Evolutionary conservation across 2,888 invertebrate genomes (phyloP).

Genomic region (Coecobrya sp.): DNA sequence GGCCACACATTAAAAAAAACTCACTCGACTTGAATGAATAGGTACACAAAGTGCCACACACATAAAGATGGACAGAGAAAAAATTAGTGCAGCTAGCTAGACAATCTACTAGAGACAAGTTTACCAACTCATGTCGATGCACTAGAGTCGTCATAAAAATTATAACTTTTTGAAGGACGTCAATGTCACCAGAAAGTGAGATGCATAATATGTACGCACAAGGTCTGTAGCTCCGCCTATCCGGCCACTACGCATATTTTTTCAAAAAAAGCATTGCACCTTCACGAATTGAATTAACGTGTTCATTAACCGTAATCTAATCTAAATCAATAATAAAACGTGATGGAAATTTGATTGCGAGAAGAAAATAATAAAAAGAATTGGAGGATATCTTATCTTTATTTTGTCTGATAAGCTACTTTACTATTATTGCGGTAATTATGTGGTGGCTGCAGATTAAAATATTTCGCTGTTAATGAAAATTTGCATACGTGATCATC

Average conservation of each 20-base stretch:
- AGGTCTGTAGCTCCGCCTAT: background rate
- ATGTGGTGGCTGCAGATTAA: too few relatives aligned
- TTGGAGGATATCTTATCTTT: too few relatives aligned
- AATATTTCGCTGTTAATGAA: too few relatives aligned
- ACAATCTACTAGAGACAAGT: too few relatives aligned
- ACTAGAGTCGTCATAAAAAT: background rate
- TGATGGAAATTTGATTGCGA: too few relatives aligned
- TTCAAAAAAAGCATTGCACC: background rate
- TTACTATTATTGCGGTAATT: too few relatives aligned
- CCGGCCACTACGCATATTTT: background rate
- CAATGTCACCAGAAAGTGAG: background rate
- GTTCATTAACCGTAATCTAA: too few relatives aligned
- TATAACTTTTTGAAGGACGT: background rate
- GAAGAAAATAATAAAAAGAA: too few relatives aligned
- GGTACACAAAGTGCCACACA: background rate
- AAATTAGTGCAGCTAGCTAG: too few relatives aligned
- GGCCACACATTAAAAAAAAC: constrained; percentile 48
- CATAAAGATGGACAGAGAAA: background rate
- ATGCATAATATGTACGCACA: background rate
- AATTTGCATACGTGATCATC: background rate
- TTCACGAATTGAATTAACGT: background rate
- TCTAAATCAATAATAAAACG: too few relatives aligned
- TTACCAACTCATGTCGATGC: too few relatives aligned
- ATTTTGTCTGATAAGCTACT: too few relatives aligned
- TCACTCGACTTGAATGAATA: constrained; percentile 50